Base-by-base conservation (phyloP, 1,140 invertebrate genomes). In the Halesus radiatus region DNA sequence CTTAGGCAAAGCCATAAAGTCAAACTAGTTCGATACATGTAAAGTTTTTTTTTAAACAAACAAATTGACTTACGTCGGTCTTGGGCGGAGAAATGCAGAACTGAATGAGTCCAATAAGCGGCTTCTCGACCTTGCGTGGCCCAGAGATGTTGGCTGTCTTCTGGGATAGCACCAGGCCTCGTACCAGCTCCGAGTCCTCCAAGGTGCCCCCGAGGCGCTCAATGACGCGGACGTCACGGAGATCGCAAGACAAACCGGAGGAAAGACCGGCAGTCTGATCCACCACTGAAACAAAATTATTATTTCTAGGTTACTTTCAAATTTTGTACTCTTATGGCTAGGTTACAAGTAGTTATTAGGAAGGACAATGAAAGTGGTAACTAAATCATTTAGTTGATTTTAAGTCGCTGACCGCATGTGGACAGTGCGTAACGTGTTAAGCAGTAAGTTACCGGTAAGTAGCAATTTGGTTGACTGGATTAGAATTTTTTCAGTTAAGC, bases 81-180 rank as follows among this genome's bases (percentile, higher is more conserved):
- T 99, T 99, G 8, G 99, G 99, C 77, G 99, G 97, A 56, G 98
- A 99, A 88, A 99, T 98, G 88, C 99, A 99, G 87, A 99, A 99
- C 87, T 99, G 99, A 84, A 99, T 99, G 0, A 99, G 92, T 81
- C 97, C 99, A 91, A 99, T 98, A 90, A 99, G 99, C 3, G 98
- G 98, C 88, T 99, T 99, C 87, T 99, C 98, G 81, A 99, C 92
- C 85, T 94, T 94, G 83, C 94, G 96, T 1, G 98, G 97, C 4
- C 97, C 98, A 87, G 97, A 97, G 54, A 96, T 92, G 85, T 97
- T 97, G 22, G 96, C 93, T 15, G 95, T 93, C 87, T 95, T 96
- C 85, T 98, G 96, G 52, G 96, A 95, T 81, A 99, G 97, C 1
- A 99, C 96, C 66, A 99, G 90, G 26, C 98, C 99, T 77, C 99